Conservation (phyloP, 2,888 invertebrate species). For the Allolobophora icterica region DNA sequence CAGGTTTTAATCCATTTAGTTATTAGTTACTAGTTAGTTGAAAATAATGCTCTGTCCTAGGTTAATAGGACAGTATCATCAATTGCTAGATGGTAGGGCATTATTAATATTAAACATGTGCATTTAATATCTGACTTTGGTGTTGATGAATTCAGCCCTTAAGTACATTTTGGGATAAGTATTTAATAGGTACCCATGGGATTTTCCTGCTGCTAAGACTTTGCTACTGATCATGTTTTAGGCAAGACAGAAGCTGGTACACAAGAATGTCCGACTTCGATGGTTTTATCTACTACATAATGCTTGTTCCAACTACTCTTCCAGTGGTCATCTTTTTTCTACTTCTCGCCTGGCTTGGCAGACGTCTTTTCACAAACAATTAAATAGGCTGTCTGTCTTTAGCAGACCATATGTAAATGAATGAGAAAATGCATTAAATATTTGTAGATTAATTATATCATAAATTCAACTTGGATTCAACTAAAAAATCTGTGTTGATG, state of each 20-base stretch:
- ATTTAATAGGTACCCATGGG: neutral
- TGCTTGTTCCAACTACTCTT: constrained; percentile 47
- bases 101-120: neutral
- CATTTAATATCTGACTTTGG: neutral
- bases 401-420: neutral
- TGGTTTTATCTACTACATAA: constrained; percentile 41
- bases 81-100: neutral
- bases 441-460: neutral
- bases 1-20: no score
- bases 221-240: neutral
- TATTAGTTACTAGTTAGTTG: no score
- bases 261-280: constrained; percentile 30
- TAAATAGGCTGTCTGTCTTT: constrained; percentile 32
- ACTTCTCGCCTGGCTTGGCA: constrained; percentile 48
- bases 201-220: neutral
- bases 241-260: neutral
- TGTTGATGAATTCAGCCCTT: no score
- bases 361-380: constrained; percentile 48
- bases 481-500: neutral
- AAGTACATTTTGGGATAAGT: neutral
- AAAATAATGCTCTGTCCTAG: neutral
- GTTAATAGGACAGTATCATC: neutral
- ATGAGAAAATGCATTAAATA: neutral
- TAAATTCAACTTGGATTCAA: neutral
- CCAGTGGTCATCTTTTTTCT: constrained; percentile 48